Evolutionary conservation across 1,140 invertebrate species (phyloP).

Genomic region (Drosophila pandora): DNA sequence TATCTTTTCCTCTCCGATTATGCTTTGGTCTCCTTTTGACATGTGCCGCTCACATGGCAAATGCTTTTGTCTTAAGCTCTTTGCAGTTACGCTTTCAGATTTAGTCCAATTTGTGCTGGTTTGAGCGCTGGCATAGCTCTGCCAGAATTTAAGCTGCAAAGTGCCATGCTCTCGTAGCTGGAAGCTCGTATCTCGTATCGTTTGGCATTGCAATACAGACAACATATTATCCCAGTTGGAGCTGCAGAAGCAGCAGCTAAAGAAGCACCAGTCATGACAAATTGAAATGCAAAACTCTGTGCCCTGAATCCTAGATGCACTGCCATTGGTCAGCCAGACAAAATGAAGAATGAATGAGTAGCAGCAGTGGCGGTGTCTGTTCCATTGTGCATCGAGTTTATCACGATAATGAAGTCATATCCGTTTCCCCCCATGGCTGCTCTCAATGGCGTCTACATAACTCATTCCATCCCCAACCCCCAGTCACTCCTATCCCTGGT

Average conservation of each 20-base stretch:
- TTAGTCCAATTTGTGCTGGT: constrained; percentile 48
- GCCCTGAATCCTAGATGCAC: constrained; percentile 12
- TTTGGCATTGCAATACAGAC: constrained; percentile 30
- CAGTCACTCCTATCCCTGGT: constrained; percentile 6
- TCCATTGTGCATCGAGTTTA: constrained; percentile 65
- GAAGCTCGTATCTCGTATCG: constrained; percentile 17
- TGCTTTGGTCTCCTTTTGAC: constrained; percentile 32
- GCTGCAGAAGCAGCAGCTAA: not conserved
- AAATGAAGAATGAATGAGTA: constrained; percentile 43
- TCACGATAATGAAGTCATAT: constrained; percentile 77
- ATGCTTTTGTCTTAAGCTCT: constrained; percentile 48
- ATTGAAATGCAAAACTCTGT: constrained; percentile 41
- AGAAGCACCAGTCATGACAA: constrained; percentile 29
- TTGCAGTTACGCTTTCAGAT: constrained; percentile 45
- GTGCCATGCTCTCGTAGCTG: constrained; percentile 15
- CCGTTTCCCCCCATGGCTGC: constrained; percentile 32
- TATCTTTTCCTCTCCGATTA: constrained; percentile 48
- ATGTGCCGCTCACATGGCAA: constrained; percentile 47
- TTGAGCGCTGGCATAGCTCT: constrained; percentile 20
- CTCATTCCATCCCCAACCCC: constrained; percentile 40
- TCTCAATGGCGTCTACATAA: constrained; percentile 64
- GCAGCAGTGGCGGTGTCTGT: constrained; percentile 16
- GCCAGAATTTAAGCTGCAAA: constrained; percentile 39
- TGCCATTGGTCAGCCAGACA: constrained; percentile 18
- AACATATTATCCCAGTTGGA: constrained; percentile 21